A percentile compares a stretch with the other conserved stretches of the same genome.
These are phyloP conservation scores for Brachionus angularis DNA, from an alignment of 1,140 invertebrate genomes.

Conservation along the genomic window DNA sequence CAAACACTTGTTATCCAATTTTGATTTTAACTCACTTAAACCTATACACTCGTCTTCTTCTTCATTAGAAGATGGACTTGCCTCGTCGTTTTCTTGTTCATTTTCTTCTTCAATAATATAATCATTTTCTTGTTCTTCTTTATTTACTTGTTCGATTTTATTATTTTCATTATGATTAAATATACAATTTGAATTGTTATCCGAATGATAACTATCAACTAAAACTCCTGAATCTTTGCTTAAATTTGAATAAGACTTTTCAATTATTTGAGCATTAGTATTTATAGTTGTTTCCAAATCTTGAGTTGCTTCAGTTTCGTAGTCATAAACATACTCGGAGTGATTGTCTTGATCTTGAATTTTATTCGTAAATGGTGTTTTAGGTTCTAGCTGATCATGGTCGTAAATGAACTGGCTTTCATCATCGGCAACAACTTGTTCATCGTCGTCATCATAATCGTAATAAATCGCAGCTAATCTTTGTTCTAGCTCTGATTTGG, in stretches of 20 bases:
- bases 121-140: no score
- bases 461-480: slow-evolving; percentile 11
- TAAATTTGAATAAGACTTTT: slow-evolving; percentile 43
- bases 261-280: not conserved
- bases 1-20: no score
- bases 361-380: not conserved
- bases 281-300: not conserved
- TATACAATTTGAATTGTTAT: slow-evolving; percentile 11
- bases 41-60: slow-evolving; percentile 23
- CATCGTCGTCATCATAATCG: not conserved
- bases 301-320: slow-evolving; percentile 13
- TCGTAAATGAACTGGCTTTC: no score
- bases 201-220: slow-evolving; percentile 21
- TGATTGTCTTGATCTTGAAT: not conserved
- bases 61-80: slow-evolving; percentile 21
- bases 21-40: no score
- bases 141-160: not conserved
- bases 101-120: not conserved
- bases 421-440: no score
- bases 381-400: no score
- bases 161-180: not conserved
- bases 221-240: slow-evolving; percentile 41
- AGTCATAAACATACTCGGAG: not conserved
- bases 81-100: not conserved
- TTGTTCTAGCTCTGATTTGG: no score